Evolutionary conservation across 2,888 invertebrate genomes (phyloP).

Genomic region (Mellilla xanthometata): DNA sequence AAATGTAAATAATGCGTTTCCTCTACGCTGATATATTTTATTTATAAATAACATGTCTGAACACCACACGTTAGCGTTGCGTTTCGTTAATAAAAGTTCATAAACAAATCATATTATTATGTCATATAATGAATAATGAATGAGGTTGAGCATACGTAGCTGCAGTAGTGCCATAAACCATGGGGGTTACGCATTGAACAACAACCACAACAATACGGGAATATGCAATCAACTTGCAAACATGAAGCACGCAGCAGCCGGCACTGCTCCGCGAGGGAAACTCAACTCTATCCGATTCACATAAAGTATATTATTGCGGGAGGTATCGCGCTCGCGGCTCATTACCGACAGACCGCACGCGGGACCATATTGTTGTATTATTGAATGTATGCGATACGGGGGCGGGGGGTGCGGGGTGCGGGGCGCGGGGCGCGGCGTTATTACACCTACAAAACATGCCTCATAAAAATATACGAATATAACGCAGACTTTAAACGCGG

Average conservation of each 20-base stretch:
- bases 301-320: not conserved
- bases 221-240: not conserved
- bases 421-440: too few relatives aligned
- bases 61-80: too few relatives aligned
- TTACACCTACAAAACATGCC: not conserved
- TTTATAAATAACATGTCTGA: too few relatives aligned
- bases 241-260: not conserved
- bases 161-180: too few relatives aligned
- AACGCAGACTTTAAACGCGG: too few relatives aligned
- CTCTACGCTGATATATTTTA: too few relatives aligned
- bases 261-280: not conserved
- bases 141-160: too few relatives aligned
- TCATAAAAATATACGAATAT: conserved; percentile 3
- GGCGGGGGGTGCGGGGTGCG: not conserved
- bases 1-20: too few relatives aligned
- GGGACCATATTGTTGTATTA: conserved; percentile 8
- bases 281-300: conserved; percentile 1
- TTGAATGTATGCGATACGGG: conserved; percentile 11
- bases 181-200: not conserved
- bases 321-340: conserved; percentile 10
- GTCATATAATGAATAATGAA: too few relatives aligned
- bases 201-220: not conserved
- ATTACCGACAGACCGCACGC: conserved; percentile 15
- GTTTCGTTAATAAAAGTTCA: too few relatives aligned
- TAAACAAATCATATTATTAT: too few relatives aligned